Percentiles rank a stretch among this genome's conserved stretches.
Evolutionary conservation across 1,140 invertebrate species (phyloP).

Genomic region (Apis dorsata): DNA sequence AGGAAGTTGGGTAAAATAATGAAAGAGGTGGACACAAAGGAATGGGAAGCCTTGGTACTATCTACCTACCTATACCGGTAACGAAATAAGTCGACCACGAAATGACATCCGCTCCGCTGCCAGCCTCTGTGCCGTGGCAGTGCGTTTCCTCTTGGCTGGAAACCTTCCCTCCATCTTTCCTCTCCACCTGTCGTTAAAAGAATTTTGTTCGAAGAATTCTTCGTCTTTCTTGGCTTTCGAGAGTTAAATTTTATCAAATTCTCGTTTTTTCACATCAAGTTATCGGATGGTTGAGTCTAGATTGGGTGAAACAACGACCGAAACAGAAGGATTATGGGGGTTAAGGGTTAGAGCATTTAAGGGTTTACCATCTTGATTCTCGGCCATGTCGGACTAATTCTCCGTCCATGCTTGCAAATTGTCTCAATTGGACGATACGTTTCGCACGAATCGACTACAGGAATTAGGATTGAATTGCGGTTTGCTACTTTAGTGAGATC

Average conservation of each 20-base stretch:
- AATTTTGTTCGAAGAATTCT: constrained; percentile 31
- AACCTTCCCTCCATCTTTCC: constrained; percentile 33
- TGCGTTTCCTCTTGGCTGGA: constrained; percentile 60
- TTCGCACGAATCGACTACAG: not conserved
- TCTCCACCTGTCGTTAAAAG: constrained; percentile 58
- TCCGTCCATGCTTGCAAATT: not conserved
- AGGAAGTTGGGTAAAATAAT: constrained; percentile 69
- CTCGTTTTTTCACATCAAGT: no score
- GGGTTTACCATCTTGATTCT: no score
- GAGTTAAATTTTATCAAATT: not conserved
- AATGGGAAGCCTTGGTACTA: constrained; percentile 62
- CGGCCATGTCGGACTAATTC: not conserved
- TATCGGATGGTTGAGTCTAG: no score
- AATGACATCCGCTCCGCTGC: constrained; percentile 76
- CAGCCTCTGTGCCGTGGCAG: constrained; percentile 55
- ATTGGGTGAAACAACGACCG: no score
- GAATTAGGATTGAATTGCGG: not conserved
- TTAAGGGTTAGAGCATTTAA: no score
- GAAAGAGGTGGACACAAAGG: constrained; percentile 71
- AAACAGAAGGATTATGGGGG: no score
- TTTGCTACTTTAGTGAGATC: not conserved
- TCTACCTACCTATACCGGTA: constrained; percentile 48
- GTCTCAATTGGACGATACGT: not conserved
- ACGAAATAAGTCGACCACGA: constrained; percentile 78
- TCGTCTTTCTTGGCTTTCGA: not conserved